Evolutionary conservation across 2,888 invertebrate genomes (phyloP).

Genomic region (Malacosoma neustria): DNA sequence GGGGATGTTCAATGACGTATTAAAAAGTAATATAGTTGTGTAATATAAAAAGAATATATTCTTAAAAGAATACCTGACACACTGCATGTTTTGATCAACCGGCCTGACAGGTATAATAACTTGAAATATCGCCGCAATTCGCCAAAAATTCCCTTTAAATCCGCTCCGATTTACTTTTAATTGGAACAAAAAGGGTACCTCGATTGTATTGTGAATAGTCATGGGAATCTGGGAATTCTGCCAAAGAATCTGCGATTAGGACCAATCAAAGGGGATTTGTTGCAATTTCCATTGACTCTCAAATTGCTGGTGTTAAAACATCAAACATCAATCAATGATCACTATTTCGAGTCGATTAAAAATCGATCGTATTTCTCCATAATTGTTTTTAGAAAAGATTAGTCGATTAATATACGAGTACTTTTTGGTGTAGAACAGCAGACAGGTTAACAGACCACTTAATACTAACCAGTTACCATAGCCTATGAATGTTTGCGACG

Average conservation of each 20-base stretch:
- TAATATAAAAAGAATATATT: too few species aligned
- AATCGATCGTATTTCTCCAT: background rate
- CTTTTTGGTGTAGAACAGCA: too few species aligned
- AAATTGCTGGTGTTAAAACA: slow-evolving; percentile 50
- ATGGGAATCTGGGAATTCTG: slow-evolving; percentile 49
- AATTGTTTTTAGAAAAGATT: background rate
- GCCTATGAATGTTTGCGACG: too few species aligned
- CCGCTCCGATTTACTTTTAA: slow-evolving; percentile 51
- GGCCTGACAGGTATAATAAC: slow-evolving; percentile 44
- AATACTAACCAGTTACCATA: too few species aligned
- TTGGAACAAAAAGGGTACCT: slow-evolving; percentile 46
- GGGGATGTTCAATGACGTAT: too few species aligned
- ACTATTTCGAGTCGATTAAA: slow-evolving; percentile 12
- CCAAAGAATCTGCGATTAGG: slow-evolving; percentile 52
- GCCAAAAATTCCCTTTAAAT: slow-evolving; percentile 46
- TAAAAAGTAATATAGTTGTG: too few species aligned
- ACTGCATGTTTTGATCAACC: background rate
- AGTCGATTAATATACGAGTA: background rate
- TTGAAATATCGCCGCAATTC: slow-evolving; percentile 46
- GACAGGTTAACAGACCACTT: too few species aligned
- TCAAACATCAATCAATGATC: slow-evolving; percentile 48
- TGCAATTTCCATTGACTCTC: slow-evolving; percentile 71
- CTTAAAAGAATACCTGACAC: too few species aligned
- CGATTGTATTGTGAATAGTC: slow-evolving; percentile 43
- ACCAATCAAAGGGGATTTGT: slow-evolving; percentile 56